phyloP scores from a whole-genome alignment of 2,888 invertebrate genomes.

The Oconnorella tubifera region DNA sequence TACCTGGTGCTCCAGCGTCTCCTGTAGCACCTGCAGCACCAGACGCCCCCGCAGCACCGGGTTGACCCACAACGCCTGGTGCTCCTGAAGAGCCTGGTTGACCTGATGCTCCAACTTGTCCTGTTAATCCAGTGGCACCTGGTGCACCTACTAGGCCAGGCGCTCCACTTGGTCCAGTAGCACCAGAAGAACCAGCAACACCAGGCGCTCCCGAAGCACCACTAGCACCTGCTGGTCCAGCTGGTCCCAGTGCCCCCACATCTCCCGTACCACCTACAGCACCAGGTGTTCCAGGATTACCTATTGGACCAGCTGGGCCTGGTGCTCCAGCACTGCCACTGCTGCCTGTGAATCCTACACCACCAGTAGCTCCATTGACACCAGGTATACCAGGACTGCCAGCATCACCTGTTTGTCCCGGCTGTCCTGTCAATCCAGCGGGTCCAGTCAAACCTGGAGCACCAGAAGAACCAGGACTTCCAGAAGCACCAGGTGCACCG shows the following conservation, averaged over 20 bases:
- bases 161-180: conserved; percentile 1
- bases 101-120: neutral
- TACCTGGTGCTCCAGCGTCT: neutral
- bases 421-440: neutral
- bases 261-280: no score
- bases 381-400: conserved; percentile 11
- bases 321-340: no score
- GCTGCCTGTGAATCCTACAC: conserved; percentile 6
- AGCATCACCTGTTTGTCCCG: neutral
- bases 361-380: conserved; percentile 10
- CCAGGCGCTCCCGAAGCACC: conserved; percentile 17
- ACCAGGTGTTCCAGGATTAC: no score
- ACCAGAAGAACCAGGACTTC: conserved; percentile 10
- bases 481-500: conserved; percentile 19
- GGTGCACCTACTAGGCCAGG: conserved; percentile 7
- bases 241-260: neutral
- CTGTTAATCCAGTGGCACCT: conserved; percentile 2
- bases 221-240: conserved; percentile 2
- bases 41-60: neutral
- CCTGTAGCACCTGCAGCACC: conserved; percentile 1
- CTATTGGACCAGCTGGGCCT: no score
- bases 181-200: neutral
- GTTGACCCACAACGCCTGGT: neutral
- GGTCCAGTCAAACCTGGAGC: neutral
- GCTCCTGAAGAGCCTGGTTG: neutral